Percentiles rank a stretch among this genome's conserved stretches.
phyloP scores from a whole-genome alignment of 2,113 vertebrate species.

The Eudyptes chrysolophus region DNA sequence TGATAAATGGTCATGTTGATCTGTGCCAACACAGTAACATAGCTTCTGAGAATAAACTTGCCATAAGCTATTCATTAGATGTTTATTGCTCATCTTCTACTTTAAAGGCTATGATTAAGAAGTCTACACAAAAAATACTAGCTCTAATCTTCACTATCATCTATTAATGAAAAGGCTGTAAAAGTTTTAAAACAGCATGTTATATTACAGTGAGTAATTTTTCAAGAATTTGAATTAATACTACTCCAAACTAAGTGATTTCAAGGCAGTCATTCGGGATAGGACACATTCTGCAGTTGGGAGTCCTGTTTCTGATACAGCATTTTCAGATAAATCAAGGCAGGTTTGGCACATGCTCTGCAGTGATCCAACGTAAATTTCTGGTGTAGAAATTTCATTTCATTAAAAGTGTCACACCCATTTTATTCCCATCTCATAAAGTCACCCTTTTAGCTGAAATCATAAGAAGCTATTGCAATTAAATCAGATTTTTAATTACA shows the following conservation, averaged over 20 bases:
- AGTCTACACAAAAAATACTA: conserved; percentile 55
- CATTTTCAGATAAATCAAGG: not conserved
- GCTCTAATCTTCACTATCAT: conserved; percentile 53
- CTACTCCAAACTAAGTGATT: conserved; percentile 48
- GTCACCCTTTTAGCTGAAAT: not conserved
- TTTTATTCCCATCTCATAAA: not conserved
- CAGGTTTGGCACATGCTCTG: not conserved
- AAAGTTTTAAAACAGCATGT: conserved; percentile 60
- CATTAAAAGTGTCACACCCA: not conserved
- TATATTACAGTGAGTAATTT: conserved; percentile 48
- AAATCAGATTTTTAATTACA: not conserved
- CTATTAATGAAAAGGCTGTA: conserved; percentile 59
- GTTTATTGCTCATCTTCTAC: conserved; percentile 64
- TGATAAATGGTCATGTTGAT: conserved; percentile 68
- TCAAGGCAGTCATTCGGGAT: not conserved
- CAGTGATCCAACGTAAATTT: not conserved
- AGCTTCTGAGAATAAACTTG: conserved; percentile 70
- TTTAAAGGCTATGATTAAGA: conserved; percentile 57
- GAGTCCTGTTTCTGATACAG: not conserved
- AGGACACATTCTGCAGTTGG: not conserved
- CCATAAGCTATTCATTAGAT: conserved; percentile 62
- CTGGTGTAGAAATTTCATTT: not conserved
- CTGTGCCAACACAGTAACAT: conserved; percentile 31
- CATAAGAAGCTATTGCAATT: not conserved
- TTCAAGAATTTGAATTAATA: conserved; percentile 56